These are phyloP conservation scores for Parapristionchus giblindavisi DNA, from an alignment of 2,888 invertebrate species.

Conservation along the genomic window DNA sequence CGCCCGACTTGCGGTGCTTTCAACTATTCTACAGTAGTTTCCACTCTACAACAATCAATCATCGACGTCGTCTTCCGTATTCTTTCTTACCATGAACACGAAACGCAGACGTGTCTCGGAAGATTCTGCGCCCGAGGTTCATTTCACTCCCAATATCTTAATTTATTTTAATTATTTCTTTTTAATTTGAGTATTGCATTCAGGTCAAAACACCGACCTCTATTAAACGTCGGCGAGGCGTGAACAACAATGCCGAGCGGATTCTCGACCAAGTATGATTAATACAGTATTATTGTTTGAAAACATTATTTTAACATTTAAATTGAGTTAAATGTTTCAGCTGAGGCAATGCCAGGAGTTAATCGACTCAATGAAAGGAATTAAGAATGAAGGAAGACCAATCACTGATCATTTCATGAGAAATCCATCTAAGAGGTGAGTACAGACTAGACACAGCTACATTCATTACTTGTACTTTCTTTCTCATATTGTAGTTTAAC, in stretches of 20 bases:
- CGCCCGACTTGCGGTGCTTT: not conserved
- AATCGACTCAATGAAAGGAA: slow-evolving; percentile 88
- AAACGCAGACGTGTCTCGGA: slow-evolving; percentile 51
- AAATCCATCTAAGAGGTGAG: slow-evolving; percentile 90
- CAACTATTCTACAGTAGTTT: slow-evolving; percentile 12
- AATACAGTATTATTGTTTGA: not conserved
- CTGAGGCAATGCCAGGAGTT: slow-evolving; percentile 79
- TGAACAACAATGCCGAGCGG: slow-evolving; percentile 31
- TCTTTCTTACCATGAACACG: slow-evolving; percentile 46
- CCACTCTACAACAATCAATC: not conserved
- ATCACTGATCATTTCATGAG: slow-evolving; percentile 92
- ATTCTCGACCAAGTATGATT: slow-evolving; percentile 32
- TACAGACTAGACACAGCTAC: slow-evolving; percentile 76
- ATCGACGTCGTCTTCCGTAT: not conserved
- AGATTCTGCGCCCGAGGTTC: slow-evolving; percentile 13
- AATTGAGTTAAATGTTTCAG: slow-evolving; percentile 38
- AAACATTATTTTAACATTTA: not conserved
- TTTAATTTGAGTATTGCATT: too few species aligned
- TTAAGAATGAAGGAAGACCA: slow-evolving; percentile 89
- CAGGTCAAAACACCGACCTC: slow-evolving; percentile 29
- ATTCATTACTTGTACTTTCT: slow-evolving; percentile 11
- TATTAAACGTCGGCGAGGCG: slow-evolving; percentile 1
- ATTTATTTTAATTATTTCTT: too few species aligned
- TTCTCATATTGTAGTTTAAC: too few species aligned
- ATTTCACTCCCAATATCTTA: not conserved